phyloP scores from a whole-genome alignment of 2,113 vertebrate species.

The Lampris megalopsis region DNA sequence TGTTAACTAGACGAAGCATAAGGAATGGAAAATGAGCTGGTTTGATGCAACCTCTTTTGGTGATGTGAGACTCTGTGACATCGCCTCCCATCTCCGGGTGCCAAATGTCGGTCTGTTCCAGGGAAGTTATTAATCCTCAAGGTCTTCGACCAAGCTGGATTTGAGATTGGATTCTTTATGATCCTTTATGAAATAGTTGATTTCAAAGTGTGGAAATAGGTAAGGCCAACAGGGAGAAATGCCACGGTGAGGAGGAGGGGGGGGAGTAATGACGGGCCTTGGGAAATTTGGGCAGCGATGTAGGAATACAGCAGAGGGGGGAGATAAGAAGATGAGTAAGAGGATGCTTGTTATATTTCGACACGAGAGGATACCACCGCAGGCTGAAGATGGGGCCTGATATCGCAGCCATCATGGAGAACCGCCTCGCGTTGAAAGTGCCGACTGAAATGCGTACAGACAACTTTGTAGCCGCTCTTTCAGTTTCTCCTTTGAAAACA shows the following conservation, averaged over 20 bases:
- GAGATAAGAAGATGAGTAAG: background rate
- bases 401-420: conserved; percentile 10
- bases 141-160: background rate
- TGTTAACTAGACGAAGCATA: background rate
- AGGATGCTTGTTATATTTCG: background rate
- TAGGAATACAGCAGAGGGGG: background rate
- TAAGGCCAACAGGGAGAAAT: conserved; percentile 14
- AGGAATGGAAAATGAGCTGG: background rate
- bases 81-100: conserved; percentile 42
- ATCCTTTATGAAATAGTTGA: conserved; percentile 20
- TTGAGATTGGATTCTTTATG: conserved; percentile 11
- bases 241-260: conserved; percentile 1
- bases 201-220: background rate
- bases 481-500: conserved; percentile 18
- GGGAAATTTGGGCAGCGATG: background rate
- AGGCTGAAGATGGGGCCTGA: background rate
- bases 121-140: conserved; percentile 10
- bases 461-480: conserved; percentile 27
- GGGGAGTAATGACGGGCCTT: background rate
- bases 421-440: background rate
- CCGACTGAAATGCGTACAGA: conserved; percentile 13
- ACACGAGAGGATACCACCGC: background rate
- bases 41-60: background rate
- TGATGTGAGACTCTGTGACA: conserved; percentile 25
- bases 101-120: background rate